Evolutionary conservation across 2,888 invertebrate species (phyloP).

Genomic region (Balanococcus diminutus): DNA sequence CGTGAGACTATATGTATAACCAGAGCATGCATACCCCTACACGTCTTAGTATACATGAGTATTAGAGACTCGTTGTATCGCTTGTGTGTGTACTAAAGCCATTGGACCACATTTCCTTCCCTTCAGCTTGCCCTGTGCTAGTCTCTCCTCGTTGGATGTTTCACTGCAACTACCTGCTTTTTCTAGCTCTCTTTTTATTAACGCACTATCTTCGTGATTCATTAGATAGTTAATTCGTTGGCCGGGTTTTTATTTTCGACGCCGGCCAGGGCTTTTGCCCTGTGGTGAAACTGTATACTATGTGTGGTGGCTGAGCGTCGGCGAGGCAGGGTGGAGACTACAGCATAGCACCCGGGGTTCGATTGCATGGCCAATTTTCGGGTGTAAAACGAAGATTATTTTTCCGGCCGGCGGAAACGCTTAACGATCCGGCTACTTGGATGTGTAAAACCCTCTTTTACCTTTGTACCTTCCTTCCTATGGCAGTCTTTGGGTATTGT

Average conservation of each 20-base stretch:
- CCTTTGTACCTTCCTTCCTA: neutral
- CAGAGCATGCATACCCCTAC: neutral
- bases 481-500: neutral
- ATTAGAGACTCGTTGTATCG: neutral
- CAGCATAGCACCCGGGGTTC: neutral
- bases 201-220: constrained; percentile 5
- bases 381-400: constrained; percentile 11
- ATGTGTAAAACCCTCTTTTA: neutral
- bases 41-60: neutral
- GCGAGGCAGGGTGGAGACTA: neutral
- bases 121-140: too few species aligned
- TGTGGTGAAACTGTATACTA: too few species aligned
- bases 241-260: constrained; percentile 1
- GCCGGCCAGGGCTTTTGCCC: neutral
- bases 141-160: neutral
- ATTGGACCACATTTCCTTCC: neutral
- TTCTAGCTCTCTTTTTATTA: neutral
- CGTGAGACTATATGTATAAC: neutral
- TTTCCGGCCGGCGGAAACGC: constrained; percentile 11
- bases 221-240: constrained; percentile 5
- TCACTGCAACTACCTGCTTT: neutral
- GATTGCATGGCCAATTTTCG: neutral
- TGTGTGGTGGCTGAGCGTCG: neutral
- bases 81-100: neutral
- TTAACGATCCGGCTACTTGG: neutral